phyloP scores from a whole-genome alignment of 2,888 invertebrate species.

The Macaria notata region DNA sequence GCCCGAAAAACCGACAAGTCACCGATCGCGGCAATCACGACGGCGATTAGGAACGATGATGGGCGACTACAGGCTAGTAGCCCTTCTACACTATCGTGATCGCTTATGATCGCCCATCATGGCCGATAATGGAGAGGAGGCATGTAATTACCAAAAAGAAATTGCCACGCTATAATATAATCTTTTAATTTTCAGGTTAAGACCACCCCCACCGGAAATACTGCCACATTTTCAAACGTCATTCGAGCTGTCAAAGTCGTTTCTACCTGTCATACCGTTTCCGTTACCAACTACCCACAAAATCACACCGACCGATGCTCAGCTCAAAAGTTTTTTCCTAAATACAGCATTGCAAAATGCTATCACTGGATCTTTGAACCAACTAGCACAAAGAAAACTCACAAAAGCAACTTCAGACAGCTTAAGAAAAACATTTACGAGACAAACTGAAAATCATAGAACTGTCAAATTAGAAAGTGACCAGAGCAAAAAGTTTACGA shows the following conservation, averaged over 20 bases:
- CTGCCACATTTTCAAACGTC: constrained; percentile 35
- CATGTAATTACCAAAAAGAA: too few species aligned
- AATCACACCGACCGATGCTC: constrained; percentile 45
- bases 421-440: constrained; percentile 5
- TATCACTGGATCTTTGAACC: constrained; percentile 55
- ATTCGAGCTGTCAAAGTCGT: constrained; percentile 35
- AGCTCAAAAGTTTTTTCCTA: constrained; percentile 63
- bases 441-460: background rate
- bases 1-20: too few species aligned
- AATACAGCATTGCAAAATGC: constrained; percentile 68
- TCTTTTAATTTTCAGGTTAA: constrained; percentile 51
- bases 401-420: constrained; percentile 18
- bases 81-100: too few species aligned
- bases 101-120: too few species aligned
- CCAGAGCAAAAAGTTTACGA: constrained; percentile 23
- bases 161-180: background rate
- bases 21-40: too few species aligned
- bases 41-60: too few species aligned
- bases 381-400: constrained; percentile 40
- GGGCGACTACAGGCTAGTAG: too few species aligned
- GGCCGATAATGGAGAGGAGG: too few species aligned
- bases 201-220: constrained; percentile 43
- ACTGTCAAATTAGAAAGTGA: background rate
- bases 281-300: constrained; percentile 45
- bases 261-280: constrained; percentile 51